A percentile compares a stretch with the other conserved stretches of the same genome.
These are phyloP conservation scores for Margaritifera margaritifera DNA, from an alignment of 2,888 invertebrate genomes.

Conservation along the genomic window DNA sequence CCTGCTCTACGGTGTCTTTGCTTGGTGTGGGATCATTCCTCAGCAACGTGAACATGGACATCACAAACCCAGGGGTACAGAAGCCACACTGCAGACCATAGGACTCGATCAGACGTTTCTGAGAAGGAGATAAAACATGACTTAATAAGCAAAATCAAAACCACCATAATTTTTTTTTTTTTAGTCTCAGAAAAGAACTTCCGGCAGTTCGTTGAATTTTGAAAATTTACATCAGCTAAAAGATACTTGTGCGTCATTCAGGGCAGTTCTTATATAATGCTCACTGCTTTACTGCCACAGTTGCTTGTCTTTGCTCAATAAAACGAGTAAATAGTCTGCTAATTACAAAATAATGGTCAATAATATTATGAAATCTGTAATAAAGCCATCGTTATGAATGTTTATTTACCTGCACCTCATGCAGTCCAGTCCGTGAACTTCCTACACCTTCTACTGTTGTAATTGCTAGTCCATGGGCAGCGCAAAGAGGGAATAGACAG, in stretches of 20 bases:
- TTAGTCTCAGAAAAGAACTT: no score
- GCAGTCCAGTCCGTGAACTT: slow-evolving; percentile 56
- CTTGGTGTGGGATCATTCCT: slow-evolving; percentile 82
- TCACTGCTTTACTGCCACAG: no score
- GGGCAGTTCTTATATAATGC: no score
- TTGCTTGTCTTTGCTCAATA: no score
- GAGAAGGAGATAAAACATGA: neutral
- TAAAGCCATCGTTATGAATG: neutral
- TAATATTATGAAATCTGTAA: neutral
- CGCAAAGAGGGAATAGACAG: slow-evolving; percentile 65
- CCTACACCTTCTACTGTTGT: slow-evolving; percentile 71
- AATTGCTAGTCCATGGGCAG: slow-evolving; percentile 65
- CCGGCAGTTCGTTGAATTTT: neutral
- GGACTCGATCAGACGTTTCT: slow-evolving; percentile 83
- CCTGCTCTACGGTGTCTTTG: slow-evolving; percentile 82
- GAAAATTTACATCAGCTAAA: no score
- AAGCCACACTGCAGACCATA: slow-evolving; percentile 97
- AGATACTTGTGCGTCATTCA: no score
- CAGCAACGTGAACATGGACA: slow-evolving; percentile 95
- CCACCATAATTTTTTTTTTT: no score
- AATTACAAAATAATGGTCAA: no score
- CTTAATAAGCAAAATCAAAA: neutral
- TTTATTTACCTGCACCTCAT: slow-evolving; percentile 64
- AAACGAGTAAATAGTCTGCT: no score
- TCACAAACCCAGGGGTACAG: slow-evolving; percentile 96